Percentiles rank a stretch among this genome's conserved stretches.
These are phyloP conservation scores for Chaetogeoica ovagalla DNA, from an alignment of 2,888 invertebrate genomes.

Conservation along the genomic window DNA sequence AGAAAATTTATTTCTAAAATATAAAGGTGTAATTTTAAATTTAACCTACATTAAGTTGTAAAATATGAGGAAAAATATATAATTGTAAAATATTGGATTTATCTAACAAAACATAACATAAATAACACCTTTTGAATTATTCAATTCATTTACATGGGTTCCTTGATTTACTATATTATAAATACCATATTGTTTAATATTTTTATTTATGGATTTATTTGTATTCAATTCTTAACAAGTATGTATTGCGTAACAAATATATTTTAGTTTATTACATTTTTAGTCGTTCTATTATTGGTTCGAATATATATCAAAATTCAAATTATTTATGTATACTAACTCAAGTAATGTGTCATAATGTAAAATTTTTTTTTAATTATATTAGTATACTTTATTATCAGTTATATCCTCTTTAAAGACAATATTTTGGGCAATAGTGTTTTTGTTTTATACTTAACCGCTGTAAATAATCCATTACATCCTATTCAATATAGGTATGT, in stretches of 20 bases:
- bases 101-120: not conserved
- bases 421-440: no score
- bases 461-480: no score
- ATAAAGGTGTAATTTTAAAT: not conserved
- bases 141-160: not conserved
- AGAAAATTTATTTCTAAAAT: conserved; percentile 12
- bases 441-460: no score
- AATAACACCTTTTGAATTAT: conserved; percentile 20
- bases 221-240: not conserved
- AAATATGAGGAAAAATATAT: not conserved
- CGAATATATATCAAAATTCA: no score
- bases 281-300: no score
- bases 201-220: conserved; percentile 3
- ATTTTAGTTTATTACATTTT: not conserved
- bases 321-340: no score
- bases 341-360: no score
- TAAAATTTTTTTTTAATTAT: no score
- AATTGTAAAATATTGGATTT: not conserved
- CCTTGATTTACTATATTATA: conserved; percentile 17
- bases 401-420: no score
- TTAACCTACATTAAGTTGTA: not conserved
- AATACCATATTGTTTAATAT: conserved; percentile 5
- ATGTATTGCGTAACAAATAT: not conserved
- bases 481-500: no score
- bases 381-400: no score